Percentiles rank a stretch among this genome's conserved stretches.
Conservation (phyloP, 1,140 invertebrate species). For the Drosophila asahinai region DNA sequence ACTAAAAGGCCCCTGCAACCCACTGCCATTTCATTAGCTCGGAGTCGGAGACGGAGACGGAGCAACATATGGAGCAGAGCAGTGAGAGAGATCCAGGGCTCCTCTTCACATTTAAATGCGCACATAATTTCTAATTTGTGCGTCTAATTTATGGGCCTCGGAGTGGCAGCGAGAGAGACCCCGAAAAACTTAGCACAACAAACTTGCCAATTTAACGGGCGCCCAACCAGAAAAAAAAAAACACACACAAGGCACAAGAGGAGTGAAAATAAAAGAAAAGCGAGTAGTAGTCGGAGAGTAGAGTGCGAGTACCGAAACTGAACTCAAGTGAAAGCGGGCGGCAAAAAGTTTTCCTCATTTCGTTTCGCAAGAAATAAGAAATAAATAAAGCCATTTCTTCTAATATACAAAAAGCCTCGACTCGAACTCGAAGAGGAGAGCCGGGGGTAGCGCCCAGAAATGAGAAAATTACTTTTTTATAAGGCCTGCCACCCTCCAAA, state of each 20-base stretch:
- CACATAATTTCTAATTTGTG: constrained; percentile 85
- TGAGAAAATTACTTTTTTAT: constrained; percentile 85
- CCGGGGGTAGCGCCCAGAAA: constrained; percentile 46
- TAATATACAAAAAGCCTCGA: constrained; percentile 84
- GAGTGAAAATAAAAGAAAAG: constrained; percentile 9
- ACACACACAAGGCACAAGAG: constrained; percentile 5
- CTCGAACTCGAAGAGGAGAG: constrained; percentile 50
- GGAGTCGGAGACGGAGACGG: constrained; percentile 18
- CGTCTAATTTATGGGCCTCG: constrained; percentile 80
- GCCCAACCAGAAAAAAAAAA: constrained; percentile 50
- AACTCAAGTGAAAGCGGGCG: constrained; percentile 40
- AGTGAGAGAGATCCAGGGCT: constrained; percentile 29
- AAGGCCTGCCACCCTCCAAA: constrained; percentile 45
- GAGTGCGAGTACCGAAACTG: constrained; percentile 18
- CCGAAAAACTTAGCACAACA: constrained; percentile 81
- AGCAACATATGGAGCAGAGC: constrained; percentile 47
- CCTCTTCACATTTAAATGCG: constrained; percentile 84
- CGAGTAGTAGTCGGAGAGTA: constrained; percentile 21
- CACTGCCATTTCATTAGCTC: constrained; percentile 58
- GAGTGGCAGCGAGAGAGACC: constrained; percentile 53
- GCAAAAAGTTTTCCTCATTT: constrained; percentile 81
- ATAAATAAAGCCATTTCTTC: constrained; percentile 85
- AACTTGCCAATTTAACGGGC: constrained; percentile 82
- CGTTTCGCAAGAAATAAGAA: constrained; percentile 73
- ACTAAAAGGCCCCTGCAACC: constrained; percentile 63